phyloP scores from a whole-genome alignment of 2,113 vertebrate species.

The Epinephelus cyanopodus region DNA sequence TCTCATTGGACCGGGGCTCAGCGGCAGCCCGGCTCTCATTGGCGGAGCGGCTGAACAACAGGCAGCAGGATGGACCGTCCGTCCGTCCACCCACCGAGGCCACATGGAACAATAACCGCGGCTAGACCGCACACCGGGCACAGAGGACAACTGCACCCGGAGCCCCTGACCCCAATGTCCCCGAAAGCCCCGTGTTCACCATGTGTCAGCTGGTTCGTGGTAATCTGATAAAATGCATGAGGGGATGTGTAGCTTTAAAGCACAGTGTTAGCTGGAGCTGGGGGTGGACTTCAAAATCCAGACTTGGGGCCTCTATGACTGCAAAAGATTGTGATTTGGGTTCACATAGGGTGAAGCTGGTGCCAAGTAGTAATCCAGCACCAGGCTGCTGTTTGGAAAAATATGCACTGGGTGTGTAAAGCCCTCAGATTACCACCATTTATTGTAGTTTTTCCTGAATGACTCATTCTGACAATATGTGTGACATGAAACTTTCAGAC shows the following conservation, averaged over 20 bases:
- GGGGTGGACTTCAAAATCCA: neutral
- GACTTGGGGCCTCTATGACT: neutral
- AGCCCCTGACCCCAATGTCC: conserved; percentile 22
- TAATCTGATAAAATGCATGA: conserved; percentile 28
- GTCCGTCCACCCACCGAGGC: conserved; percentile 66
- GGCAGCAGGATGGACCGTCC: conserved; percentile 74
- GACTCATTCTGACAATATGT: neutral
- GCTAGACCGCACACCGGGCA: conserved; percentile 9
- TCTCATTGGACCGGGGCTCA: conserved; percentile 77
- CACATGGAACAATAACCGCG: conserved; percentile 76
- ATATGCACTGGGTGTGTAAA: neutral
- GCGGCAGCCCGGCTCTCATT: conserved; percentile 69
- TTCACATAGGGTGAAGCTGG: neutral
- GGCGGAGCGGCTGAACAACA: conserved; percentile 80
- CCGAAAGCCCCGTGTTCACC: conserved; percentile 18
- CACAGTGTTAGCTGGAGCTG: neutral
- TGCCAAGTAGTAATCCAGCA: neutral
- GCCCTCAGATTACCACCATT: neutral
- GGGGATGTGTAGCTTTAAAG: conserved; percentile 1
- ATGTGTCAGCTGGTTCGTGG: conserved; percentile 22
- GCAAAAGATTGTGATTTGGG: conserved; percentile 1
- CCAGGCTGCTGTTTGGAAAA: neutral
- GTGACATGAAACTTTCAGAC: neutral
- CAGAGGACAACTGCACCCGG: conserved; percentile 1
- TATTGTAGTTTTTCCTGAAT: neutral